Conservation (phyloP, 2,888 invertebrate genomes). For the Hypolimnas misippus region DNA sequence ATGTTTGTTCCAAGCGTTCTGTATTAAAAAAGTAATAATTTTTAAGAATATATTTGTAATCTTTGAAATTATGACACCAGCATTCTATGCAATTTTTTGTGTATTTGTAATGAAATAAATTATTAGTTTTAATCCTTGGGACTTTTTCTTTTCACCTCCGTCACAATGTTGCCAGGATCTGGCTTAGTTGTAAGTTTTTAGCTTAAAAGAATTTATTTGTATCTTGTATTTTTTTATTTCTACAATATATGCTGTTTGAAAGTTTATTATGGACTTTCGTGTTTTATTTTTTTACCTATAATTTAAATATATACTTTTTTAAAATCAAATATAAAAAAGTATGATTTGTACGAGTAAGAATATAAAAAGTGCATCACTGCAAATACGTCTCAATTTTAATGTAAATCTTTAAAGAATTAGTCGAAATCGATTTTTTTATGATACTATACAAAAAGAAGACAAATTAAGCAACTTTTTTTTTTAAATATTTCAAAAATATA, state of each 20-base stretch:
- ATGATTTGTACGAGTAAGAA: no score
- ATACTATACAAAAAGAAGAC: no score
- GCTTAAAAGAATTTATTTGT: conserved; percentile 69
- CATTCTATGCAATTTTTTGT: conserved; percentile 55
- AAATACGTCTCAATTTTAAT: no score
- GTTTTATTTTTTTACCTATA: conserved; percentile 57
- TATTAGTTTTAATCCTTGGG: conserved; percentile 57
- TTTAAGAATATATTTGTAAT: conserved; percentile 48
- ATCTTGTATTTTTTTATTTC: conserved; percentile 75
- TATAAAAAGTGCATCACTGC: no score
- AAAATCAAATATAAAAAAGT: no score
- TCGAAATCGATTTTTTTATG: no score
- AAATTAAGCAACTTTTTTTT: no score
- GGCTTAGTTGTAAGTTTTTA: conserved; percentile 54
- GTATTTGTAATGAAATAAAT: conserved; percentile 63
- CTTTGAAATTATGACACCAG: conserved; percentile 55
- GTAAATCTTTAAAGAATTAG: no score
- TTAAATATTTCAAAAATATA: no score
- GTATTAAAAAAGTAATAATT: conserved; percentile 41
- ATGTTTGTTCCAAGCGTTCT: conserved; percentile 33
- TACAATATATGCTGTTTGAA: conserved; percentile 77
- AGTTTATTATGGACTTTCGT: conserved; percentile 64
- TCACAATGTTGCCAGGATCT: conserved; percentile 48
- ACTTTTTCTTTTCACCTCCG: conserved; percentile 48
- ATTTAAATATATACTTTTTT: no score